Percentiles rank a stretch among this genome's conserved stretches.
phyloP scores from a whole-genome alignment of 2,797 vertebrate species.

The Halcyon chelicuti region DNA sequence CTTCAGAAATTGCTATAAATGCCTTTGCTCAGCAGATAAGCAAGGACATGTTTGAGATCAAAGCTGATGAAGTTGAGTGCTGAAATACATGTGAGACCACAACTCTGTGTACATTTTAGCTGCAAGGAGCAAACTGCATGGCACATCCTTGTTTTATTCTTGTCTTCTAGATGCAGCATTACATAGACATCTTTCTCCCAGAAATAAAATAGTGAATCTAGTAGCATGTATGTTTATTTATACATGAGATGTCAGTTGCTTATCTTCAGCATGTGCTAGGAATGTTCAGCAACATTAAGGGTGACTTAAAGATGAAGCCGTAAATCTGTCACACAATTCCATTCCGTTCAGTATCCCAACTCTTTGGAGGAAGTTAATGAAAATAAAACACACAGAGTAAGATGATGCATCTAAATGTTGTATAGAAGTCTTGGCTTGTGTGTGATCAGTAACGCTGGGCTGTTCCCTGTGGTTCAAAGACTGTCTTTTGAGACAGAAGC shows the following conservation, averaged over 20 bases:
- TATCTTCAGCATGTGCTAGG: background rate
- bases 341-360: background rate
- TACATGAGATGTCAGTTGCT: background rate
- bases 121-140: background rate
- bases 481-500: background rate
- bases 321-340: background rate
- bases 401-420: background rate
- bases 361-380: background rate
- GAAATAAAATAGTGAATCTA: background rate
- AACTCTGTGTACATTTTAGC: background rate
- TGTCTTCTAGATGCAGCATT: background rate
- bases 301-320: background rate
- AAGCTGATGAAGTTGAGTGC: background rate
- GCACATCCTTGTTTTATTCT: background rate
- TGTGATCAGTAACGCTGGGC: background rate
- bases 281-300: background rate
- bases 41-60: background rate
- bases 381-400: background rate
- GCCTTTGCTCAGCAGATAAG: background rate
- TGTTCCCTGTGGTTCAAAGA: background rate
- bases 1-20: background rate
- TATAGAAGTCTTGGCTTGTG: background rate
- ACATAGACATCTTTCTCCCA: background rate
- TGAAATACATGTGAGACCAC: background rate
- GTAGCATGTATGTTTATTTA: background rate